phyloP scores from a whole-genome alignment of 2,888 invertebrate species.

The Adineta ricciae region DNA sequence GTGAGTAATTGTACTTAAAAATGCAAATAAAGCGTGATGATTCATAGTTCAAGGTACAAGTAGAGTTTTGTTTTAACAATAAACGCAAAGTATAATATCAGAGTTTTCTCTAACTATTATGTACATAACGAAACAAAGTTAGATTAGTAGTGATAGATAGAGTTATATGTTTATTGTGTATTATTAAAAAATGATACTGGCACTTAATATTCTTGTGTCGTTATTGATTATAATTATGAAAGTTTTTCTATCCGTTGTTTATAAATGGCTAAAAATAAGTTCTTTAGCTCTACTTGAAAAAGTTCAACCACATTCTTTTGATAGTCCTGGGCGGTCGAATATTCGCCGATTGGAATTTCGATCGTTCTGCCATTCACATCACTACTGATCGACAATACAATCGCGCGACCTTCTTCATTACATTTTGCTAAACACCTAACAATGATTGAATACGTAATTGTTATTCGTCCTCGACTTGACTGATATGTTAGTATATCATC shows the following conservation, averaged over 20 bases:
- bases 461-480: not conserved
- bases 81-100: too few relatives aligned
- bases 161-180: too few relatives aligned
- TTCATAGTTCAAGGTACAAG: too few relatives aligned
- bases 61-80: too few relatives aligned
- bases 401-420: not conserved
- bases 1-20: too few relatives aligned
- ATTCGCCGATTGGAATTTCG: not conserved
- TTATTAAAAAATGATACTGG: too few relatives aligned
- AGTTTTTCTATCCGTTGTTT: not conserved
- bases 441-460: not conserved
- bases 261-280: not conserved
- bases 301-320: not conserved
- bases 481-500: not conserved
- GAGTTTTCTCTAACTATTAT: too few relatives aligned
- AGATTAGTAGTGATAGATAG: too few relatives aligned
- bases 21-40: too few relatives aligned
- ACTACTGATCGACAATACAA: not conserved
- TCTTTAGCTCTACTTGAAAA: not conserved
- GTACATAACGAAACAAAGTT: too few relatives aligned
- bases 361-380: not conserved
- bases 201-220: too few relatives aligned
- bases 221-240: too few relatives aligned
- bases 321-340: not conserved
- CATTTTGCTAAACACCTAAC: not conserved